A percentile compares a stretch with the other conserved stretches of the same genome.
Evolutionary conservation across 1,140 invertebrate genomes (phyloP).

Genomic region (Pachypsylla venusta): DNA sequence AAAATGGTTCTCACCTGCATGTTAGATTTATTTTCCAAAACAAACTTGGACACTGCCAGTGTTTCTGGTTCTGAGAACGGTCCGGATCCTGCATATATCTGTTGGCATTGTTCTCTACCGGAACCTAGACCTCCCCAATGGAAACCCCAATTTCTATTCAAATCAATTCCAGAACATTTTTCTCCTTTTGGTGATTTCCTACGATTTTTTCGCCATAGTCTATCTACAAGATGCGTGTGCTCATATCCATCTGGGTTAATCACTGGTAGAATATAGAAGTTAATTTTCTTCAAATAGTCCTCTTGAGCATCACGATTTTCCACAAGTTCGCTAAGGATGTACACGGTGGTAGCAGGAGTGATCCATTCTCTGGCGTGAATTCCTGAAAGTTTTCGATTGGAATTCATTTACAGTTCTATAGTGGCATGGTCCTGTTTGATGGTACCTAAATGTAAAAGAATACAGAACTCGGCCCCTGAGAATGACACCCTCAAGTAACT

Average conservation of each 20-base stretch:
- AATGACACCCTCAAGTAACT: too few relatives aligned
- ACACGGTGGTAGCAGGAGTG: slow-evolving; percentile 48
- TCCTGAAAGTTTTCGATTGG: too few relatives aligned
- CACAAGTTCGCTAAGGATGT: slow-evolving; percentile 53
- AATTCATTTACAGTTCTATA: too few relatives aligned
- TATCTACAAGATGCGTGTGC: slow-evolving; percentile 48
- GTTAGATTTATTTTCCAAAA: slow-evolving; percentile 19
- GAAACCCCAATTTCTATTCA: slow-evolving; percentile 55
- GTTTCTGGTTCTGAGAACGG: slow-evolving; percentile 80
- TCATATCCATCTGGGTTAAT: slow-evolving; percentile 47
- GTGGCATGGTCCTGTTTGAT: too few relatives aligned
- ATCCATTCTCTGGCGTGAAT: slow-evolving; percentile 69
- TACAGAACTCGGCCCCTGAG: too few relatives aligned
- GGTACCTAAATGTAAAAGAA: too few relatives aligned
- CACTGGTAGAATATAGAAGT: slow-evolving; percentile 41
- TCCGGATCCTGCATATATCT: slow-evolving; percentile 57
- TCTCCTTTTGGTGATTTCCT: slow-evolving; percentile 30
- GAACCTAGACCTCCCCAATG: slow-evolving; percentile 54
- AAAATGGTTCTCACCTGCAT: slow-evolving; percentile 23
- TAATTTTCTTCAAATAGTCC: slow-evolving; percentile 45
- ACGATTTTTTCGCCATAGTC: slow-evolving; percentile 71
- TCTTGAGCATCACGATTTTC: slow-evolving; percentile 53
- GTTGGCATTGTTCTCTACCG: slow-evolving; percentile 56
- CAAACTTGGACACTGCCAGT: slow-evolving; percentile 31
- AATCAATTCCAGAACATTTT: slow-evolving; percentile 39